Conservation (phyloP, 2,113 vertebrate genomes). For the Phodopus roborovskii region DNA sequence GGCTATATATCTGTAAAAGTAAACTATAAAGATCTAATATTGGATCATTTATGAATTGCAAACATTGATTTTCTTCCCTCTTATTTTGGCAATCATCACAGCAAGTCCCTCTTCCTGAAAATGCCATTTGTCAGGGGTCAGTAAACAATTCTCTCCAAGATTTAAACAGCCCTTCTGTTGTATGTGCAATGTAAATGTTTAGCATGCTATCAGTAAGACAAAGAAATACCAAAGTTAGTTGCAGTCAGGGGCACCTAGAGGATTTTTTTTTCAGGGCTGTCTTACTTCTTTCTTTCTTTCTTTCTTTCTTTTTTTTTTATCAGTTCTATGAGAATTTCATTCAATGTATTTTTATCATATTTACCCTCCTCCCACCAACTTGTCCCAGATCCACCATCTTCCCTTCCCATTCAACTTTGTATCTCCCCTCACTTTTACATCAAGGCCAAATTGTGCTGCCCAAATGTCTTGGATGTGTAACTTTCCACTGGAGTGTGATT, state of each 20-base stretch:
- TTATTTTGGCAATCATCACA: background rate
- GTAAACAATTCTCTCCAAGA: background rate
- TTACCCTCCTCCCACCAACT: background rate
- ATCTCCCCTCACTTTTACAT: background rate
- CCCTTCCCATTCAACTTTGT: background rate
- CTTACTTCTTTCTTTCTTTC: background rate
- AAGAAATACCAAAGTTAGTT: constrained; percentile 28
- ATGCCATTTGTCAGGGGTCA: background rate
- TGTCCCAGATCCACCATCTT: background rate
- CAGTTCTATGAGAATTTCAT: background rate
- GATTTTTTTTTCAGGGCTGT: constrained; percentile 49
- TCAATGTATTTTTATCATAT: background rate
- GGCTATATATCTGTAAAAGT: background rate
- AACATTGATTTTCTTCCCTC: background rate
- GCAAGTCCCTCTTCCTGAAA: background rate
- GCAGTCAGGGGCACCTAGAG: constrained; percentile 27
- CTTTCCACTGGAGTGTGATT: background rate
- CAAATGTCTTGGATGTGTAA: background rate
- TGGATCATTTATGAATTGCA: background rate
- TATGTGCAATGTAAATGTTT: constrained; percentile 29
- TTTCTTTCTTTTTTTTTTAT: too few species aligned
- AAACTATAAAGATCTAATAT: constrained; percentile 6
- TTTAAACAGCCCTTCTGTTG: background rate
- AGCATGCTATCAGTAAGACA: constrained; percentile 6
- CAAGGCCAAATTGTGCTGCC: background rate